phyloP scores from a whole-genome alignment of 2,888 invertebrate species.

The Metallyticus violacea region DNA sequence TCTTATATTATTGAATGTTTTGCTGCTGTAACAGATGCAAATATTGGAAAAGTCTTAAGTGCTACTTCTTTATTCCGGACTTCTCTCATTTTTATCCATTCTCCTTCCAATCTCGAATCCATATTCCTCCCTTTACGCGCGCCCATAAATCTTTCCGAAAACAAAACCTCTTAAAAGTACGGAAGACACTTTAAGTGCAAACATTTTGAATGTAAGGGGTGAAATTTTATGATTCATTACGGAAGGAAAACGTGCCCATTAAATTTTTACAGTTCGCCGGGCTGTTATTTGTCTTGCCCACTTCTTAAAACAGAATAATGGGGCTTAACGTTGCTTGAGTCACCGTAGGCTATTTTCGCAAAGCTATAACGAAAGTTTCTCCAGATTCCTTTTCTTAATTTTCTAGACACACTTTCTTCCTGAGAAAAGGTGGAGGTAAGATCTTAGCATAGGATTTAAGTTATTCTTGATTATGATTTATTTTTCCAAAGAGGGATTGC shows the following conservation, averaged over 20 bases:
- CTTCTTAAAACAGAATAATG: background rate
- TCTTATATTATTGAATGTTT: no score
- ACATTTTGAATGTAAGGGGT: background rate
- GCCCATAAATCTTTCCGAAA: background rate
- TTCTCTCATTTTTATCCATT: background rate
- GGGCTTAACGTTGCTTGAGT: background rate
- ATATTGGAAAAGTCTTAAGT: background rate
- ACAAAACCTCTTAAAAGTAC: background rate
- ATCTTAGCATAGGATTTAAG: no score
- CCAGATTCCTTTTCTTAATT: background rate
- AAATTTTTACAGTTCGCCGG: constrained; percentile 28
- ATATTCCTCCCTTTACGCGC: background rate
- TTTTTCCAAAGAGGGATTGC: no score
- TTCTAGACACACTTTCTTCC: background rate
- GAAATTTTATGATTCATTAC: constrained; percentile 25
- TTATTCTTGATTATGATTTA: no score
- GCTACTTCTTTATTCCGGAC: background rate
- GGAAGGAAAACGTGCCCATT: constrained; percentile 14
- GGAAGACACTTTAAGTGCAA: constrained; percentile 11
- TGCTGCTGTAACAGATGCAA: no score
- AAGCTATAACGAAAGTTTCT: background rate
- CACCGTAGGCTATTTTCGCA: background rate
- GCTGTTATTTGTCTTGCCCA: constrained; percentile 17
- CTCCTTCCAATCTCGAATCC: background rate
- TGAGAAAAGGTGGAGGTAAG: no score